Evolutionary conservation across 2,888 invertebrate genomes (phyloP).

Genomic region (Fragum fragum): DNA sequence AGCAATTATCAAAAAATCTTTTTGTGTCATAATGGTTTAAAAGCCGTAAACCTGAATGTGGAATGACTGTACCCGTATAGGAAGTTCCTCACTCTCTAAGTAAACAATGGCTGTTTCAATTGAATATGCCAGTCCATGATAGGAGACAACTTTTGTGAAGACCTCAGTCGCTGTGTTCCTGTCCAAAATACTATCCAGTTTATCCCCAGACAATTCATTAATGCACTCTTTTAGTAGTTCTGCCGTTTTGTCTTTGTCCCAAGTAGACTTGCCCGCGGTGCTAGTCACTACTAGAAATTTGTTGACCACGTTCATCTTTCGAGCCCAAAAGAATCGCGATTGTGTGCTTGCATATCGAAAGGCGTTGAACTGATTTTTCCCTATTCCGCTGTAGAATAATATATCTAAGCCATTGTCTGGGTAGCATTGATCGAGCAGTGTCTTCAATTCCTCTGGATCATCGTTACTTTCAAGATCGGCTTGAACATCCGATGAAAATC

Average conservation of each 20-base stretch:
- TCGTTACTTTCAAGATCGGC: neutral
- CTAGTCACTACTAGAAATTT: neutral
- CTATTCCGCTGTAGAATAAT: neutral
- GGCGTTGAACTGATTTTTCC: neutral
- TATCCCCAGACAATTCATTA: neutral
- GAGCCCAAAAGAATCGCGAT: neutral
- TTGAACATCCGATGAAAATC: constrained; percentile 1
- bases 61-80: too few species aligned
- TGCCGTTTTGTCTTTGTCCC: constrained; percentile 8
- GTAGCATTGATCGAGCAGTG: neutral
- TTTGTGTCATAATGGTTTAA: too few species aligned
- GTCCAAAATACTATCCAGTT: too few species aligned
- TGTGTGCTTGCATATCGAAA: neutral
- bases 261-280: neutral
- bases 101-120: constrained; percentile 7
- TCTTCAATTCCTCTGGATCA: neutral
- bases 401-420: constrained; percentile 1
- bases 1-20: too few species aligned
- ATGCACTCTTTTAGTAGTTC: neutral
- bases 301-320: neutral
- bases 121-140: constrained; percentile 5
- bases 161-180: neutral
- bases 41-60: too few species aligned
- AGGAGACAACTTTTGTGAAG: neutral
- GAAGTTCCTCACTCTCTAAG: constrained; percentile 12